phyloP scores from a whole-genome alignment of 2,797 vertebrate genomes.

The Pitangus sulphuratus region DNA sequence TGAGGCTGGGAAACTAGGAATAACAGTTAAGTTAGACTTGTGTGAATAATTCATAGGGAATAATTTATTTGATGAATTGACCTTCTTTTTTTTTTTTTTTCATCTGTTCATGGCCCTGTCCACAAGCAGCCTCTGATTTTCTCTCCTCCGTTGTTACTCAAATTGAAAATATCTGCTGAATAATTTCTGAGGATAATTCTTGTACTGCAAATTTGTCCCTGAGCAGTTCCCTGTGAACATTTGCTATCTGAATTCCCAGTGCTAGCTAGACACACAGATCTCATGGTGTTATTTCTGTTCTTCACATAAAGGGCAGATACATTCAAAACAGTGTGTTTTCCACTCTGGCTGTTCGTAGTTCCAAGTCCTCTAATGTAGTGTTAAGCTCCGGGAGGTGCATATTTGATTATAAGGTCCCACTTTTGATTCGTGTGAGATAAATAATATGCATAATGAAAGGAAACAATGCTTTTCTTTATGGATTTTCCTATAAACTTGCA shows the following conservation, averaged over 20 bases:
- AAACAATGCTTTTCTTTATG: neutral
- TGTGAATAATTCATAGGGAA: constrained; percentile 60
- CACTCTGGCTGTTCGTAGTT: neutral
- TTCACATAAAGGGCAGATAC: neutral
- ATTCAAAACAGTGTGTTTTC: constrained; percentile 9
- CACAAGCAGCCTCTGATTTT: constrained; percentile 54
- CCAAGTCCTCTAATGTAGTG: neutral
- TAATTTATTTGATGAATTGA: constrained; percentile 68
- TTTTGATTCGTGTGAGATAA: neutral
- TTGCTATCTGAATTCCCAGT: constrained; percentile 28
- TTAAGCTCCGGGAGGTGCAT: neutral
- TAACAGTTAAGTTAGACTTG: constrained; percentile 57
- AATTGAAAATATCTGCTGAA: constrained; percentile 65
- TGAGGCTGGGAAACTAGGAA: constrained; percentile 45
- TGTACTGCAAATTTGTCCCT: constrained; percentile 52
- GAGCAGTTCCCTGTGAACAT: constrained; percentile 24
- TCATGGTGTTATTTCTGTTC: neutral
- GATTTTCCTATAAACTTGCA: neutral
- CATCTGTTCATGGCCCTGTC: neutral
- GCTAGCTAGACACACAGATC: neutral
- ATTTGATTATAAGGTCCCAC: neutral
- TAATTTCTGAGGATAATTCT: constrained; percentile 62
- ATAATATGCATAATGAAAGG: neutral
- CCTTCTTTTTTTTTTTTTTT: neutral
- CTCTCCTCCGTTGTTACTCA: constrained; percentile 11